These are phyloP conservation scores for Microplitis deprimator DNA, from an alignment of 2,888 invertebrate genomes.

Conservation along the genomic window DNA sequence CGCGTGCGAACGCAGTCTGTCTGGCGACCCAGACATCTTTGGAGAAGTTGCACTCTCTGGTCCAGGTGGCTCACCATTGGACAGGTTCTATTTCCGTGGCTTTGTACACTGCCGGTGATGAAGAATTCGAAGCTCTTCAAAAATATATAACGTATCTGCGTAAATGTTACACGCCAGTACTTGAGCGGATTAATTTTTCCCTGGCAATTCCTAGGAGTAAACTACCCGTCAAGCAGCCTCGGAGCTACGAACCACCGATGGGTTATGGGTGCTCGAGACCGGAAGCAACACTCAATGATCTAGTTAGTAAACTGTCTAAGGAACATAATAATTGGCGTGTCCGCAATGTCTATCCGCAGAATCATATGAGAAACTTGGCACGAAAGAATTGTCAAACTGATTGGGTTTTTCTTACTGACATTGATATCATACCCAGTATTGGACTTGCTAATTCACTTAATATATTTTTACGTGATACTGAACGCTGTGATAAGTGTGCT, in stretches of 20 bases:
- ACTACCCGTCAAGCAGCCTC: slow-evolving; percentile 67
- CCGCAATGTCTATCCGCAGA: slow-evolving; percentile 88
- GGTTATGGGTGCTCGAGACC: slow-evolving; percentile 79
- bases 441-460: slow-evolving; percentile 82
- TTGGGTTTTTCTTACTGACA: slow-evolving; percentile 88
- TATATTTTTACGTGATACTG: slow-evolving; percentile 75
- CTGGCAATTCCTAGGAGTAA: slow-evolving; percentile 79
- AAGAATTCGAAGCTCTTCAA: slow-evolving; percentile 82
- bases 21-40: slow-evolving; percentile 90
- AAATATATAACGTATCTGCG: slow-evolving; percentile 84
- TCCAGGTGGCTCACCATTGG: slow-evolving; percentile 87
- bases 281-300: slow-evolving; percentile 76
- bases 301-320: slow-evolving; percentile 76
- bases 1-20: slow-evolving; percentile 77
- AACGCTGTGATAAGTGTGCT: slow-evolving; percentile 81
- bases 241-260: slow-evolving; percentile 57
- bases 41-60: slow-evolving; percentile 84
- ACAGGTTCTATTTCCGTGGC: slow-evolving; percentile 88
- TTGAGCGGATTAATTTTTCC: slow-evolving; percentile 83
- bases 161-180: slow-evolving; percentile 81
- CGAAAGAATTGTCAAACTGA: slow-evolving; percentile 86
- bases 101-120: slow-evolving; percentile 84
- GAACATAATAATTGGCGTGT: slow-evolving; percentile 82
- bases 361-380: slow-evolving; percentile 89
- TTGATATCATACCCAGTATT: slow-evolving; percentile 88